A percentile compares a stretch with the other conserved stretches of the same genome.
Conservation (phyloP, 2,797 vertebrate species). For the Novumbra hubbsi region DNA sequence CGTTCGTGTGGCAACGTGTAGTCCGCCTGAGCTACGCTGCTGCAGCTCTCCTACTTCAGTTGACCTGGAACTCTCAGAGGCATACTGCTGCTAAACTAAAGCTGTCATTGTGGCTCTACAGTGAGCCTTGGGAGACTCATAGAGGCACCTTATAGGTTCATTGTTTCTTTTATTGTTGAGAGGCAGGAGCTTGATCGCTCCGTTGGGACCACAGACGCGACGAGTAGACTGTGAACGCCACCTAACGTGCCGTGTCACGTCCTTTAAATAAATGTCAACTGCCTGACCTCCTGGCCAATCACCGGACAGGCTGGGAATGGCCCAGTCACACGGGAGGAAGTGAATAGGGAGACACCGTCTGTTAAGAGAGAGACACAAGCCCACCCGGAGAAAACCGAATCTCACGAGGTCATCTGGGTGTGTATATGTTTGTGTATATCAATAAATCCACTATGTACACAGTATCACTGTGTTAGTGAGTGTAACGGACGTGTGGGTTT, state of each 20-base stretch:
- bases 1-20: neutral
- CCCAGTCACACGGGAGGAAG: constrained; percentile 60
- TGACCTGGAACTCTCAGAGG: constrained; percentile 24
- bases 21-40: neutral
- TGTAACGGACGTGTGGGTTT: constrained; percentile 7
- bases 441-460: constrained; percentile 7
- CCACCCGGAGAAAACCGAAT: constrained; percentile 62
- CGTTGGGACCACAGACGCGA: constrained; percentile 52
- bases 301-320: constrained; percentile 52
- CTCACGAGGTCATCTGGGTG: neutral
- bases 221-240: constrained; percentile 60
- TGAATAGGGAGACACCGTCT: constrained; percentile 54
- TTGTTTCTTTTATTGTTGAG: constrained; percentile 68
- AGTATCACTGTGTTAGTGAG: constrained; percentile 1
- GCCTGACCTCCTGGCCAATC: constrained; percentile 47
- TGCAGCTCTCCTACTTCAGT: neutral
- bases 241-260: constrained; percentile 58
- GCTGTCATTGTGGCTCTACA: constrained; percentile 51
- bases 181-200: constrained; percentile 51
- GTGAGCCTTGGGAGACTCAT: constrained; percentile 52
- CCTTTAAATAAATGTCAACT: constrained; percentile 69
- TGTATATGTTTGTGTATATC: constrained; percentile 32
- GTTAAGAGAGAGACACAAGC: constrained; percentile 57
- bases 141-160: constrained; percentile 53
- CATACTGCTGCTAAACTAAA: constrained; percentile 43